Base-by-base conservation (phyloP, 2,888 invertebrate species). In the Endomychus coccineus region DNA sequence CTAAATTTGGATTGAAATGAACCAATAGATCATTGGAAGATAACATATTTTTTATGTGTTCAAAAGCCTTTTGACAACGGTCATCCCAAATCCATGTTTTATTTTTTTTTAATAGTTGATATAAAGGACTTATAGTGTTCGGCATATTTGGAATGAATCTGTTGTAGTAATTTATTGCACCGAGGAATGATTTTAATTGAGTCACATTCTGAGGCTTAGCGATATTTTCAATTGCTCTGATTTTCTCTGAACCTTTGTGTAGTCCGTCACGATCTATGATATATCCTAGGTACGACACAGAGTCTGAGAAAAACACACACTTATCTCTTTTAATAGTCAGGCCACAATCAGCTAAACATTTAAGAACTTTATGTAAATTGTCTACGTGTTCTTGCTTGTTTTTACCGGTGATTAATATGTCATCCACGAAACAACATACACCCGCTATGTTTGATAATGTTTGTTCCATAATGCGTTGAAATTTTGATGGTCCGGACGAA, bases 401-500 rank as follows among this genome's bases (percentile, higher is more conserved):
- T 27, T 23, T 24, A 10, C 40, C 43, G 2, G 40, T 33, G 7
- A 49, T 32, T 4, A 55, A 47, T 3, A 58, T 45, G 24, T 57
- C 55, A 36, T 55, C 53, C 52, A 0, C 50, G 46, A 19, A 54
- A 36, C n/a, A n/a, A n/a, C n/a, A n/a, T 1, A 41, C 50, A 14
- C 36, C 11, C n/a, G n/a, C n/a, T n/a, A n/a, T n/a, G n/a, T n/a
- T n/a, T n/a, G n/a, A n/a, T 10, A 40, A 28, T 19, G n/a, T n/a
- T 7, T 19, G 6, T 19, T 19, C 21, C 52, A 62, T 60, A 1
- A 54, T 35, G 35, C 47, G 46, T 48, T 64, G 58, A 36, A 62
- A 61, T 32, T 56, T 55, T 2, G 52, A 52, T 0, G 58, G 56
- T 2, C 53, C 57, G 15, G 45, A 52, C 2, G 52, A 46, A n/a